Evolutionary conservation across 2,113 vertebrate species (phyloP).

Genomic region (Ailuropoda melanoleuca): DNA sequence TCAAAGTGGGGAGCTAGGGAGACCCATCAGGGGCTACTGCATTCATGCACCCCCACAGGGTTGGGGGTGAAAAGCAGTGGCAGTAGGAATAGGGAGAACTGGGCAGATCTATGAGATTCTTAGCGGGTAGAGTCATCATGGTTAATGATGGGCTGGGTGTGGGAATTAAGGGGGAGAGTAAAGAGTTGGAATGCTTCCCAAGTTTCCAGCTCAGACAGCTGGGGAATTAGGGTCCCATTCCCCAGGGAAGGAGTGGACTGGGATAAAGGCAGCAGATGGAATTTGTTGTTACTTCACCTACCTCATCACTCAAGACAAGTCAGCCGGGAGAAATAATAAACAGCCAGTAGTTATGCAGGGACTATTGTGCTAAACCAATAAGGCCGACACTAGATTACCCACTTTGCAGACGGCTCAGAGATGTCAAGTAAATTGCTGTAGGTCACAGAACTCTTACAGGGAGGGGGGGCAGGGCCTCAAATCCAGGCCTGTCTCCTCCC

Average conservation of each 20-base stretch:
- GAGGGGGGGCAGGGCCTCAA: neutral
- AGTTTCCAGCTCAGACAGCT: neutral
- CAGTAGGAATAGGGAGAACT: neutral
- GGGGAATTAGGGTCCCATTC: neutral
- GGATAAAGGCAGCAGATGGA: neutral
- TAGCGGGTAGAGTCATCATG: neutral
- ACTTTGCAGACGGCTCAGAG: neutral
- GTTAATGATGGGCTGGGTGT: rapidly evolving
- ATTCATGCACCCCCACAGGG: neutral
- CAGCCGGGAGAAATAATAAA: neutral
- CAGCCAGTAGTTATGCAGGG: neutral
- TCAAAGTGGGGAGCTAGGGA: too few relatives aligned
- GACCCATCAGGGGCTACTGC: neutral
- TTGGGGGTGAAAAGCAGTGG: neutral
- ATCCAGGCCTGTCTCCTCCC: neutral
- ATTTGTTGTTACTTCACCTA: neutral
- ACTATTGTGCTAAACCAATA: neutral
- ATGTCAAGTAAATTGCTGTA: neutral
- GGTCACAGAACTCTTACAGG: neutral
- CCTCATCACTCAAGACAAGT: neutral
- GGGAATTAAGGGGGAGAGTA: neutral
- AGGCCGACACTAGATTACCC: neutral
- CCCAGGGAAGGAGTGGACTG: neutral
- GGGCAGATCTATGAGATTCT: neutral
- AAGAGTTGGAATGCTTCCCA: neutral